These are phyloP conservation scores for Pseudochirops cupreus DNA, from an alignment of 2,797 vertebrate genomes.

Conservation along the genomic window DNA sequence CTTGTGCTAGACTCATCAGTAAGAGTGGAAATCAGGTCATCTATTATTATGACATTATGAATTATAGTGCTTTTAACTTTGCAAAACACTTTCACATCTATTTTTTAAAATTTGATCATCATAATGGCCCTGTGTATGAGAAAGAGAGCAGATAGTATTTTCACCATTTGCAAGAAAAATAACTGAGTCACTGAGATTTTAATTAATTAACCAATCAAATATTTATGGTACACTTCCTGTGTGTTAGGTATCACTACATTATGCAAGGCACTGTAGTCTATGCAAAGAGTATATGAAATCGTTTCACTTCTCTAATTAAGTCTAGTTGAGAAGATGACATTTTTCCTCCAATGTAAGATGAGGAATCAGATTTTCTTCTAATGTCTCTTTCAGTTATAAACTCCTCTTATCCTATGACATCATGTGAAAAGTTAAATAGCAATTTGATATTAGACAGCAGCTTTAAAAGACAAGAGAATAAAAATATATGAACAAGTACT, in stretches of 20 bases:
- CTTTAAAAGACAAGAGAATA: background rate
- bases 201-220: background rate
- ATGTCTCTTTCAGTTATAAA: background rate
- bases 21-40: background rate
- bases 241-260: background rate
- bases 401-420: background rate
- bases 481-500: background rate
- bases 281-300: background rate
- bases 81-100: background rate
- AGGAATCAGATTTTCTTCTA: background rate
- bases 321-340: background rate
- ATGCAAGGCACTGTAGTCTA: background rate
- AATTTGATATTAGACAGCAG: background rate
- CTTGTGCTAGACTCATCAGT: slow-evolving; percentile 21
- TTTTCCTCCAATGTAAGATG: background rate
- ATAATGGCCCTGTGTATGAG: background rate
- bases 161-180: background rate
- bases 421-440: background rate
- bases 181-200: background rate
- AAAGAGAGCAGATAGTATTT: background rate
- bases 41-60: slow-evolving; percentile 34
- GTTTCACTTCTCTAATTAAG: background rate
- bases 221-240: background rate
- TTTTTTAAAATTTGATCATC: background rate
- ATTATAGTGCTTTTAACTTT: slow-evolving; percentile 20